Evolutionary conservation across 2,888 invertebrate genomes (phyloP).

Genomic region (Tachystola acroxantha): DNA sequence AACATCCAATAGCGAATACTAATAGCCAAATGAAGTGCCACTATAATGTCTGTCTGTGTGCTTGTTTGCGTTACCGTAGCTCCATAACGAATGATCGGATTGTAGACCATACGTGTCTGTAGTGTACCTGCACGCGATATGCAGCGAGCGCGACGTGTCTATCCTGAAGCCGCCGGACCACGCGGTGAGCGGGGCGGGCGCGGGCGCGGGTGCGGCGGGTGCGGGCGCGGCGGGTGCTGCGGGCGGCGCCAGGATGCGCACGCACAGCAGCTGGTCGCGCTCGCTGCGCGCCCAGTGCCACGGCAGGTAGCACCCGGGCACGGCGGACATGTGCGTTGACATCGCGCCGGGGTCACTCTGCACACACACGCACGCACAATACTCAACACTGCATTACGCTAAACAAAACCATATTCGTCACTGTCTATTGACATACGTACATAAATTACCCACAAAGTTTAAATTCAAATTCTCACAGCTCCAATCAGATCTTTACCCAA

Average conservation of each 20-base stretch:
- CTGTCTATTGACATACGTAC: too few species aligned
- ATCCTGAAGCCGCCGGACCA: conserved; percentile 81
- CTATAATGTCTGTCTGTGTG: too few species aligned
- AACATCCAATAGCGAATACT: too few species aligned
- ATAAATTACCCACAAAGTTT: too few species aligned
- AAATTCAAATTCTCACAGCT: too few species aligned
- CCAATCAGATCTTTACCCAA: too few species aligned
- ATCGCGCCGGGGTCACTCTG: conserved; percentile 83
- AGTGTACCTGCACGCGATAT: conserved; percentile 89
- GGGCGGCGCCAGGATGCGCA: conserved; percentile 85
- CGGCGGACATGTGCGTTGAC: conserved; percentile 86
- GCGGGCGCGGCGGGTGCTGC: conserved; percentile 65
- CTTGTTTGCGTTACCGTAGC: too few species aligned
- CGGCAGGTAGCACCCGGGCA: conserved; percentile 93
- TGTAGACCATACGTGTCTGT: too few species aligned
- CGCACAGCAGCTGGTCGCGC: conserved; percentile 92
- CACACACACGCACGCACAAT: not conserved
- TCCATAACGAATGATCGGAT: too few species aligned
- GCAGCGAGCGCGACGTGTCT: conserved; percentile 90
- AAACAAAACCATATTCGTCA: too few species aligned
- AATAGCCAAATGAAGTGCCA: too few species aligned
- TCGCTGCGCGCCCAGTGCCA: conserved; percentile 98
- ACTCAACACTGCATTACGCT: too few species aligned
- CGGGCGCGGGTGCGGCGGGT: conserved; percentile 74
- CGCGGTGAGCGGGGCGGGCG: conserved; percentile 84